These are phyloP conservation scores for Clarias platycephalus DNA, from an alignment of 2,797 vertebrate species.

Conservation along the genomic window DNA sequence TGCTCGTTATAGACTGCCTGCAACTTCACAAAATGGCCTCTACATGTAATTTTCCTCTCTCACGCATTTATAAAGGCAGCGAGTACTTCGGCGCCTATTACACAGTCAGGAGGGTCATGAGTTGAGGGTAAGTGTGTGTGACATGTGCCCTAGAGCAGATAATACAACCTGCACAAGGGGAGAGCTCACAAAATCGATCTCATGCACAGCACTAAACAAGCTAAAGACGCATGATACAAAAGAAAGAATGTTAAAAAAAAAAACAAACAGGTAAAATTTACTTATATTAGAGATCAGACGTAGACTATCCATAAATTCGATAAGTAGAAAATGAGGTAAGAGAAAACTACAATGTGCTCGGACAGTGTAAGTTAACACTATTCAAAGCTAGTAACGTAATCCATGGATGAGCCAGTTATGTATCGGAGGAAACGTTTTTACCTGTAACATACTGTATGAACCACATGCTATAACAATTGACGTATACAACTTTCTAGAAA, in stretches of 20 bases:
- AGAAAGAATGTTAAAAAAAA: too few species aligned
- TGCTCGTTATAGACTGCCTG: slow-evolving; percentile 7
- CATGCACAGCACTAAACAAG: background rate
- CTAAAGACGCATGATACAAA: background rate
- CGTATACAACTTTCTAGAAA: background rate
- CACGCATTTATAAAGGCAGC: slow-evolving; percentile 35
- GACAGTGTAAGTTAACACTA: background rate
- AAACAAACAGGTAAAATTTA: background rate
- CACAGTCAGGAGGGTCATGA: slow-evolving; percentile 19
- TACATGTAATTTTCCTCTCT: slow-evolving; percentile 31
- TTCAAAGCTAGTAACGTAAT: background rate
- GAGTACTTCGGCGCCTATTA: slow-evolving; percentile 38
- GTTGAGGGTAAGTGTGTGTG: slow-evolving; percentile 55
- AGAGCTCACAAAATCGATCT: slow-evolving; percentile 30
- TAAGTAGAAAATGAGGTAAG: background rate
- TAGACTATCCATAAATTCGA: background rate
- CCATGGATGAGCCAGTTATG: background rate
- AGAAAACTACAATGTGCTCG: background rate
- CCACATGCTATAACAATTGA: too few species aligned
- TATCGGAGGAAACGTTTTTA: background rate
- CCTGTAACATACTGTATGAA: too few species aligned
- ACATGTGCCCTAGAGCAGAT: slow-evolving; percentile 39
- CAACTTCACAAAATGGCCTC: slow-evolving; percentile 24
- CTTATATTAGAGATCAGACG: background rate
- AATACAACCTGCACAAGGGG: slow-evolving; percentile 27